Base-by-base conservation (phyloP, 2,797 vertebrate genomes). In the Phyllotis vaccarum region DNA sequence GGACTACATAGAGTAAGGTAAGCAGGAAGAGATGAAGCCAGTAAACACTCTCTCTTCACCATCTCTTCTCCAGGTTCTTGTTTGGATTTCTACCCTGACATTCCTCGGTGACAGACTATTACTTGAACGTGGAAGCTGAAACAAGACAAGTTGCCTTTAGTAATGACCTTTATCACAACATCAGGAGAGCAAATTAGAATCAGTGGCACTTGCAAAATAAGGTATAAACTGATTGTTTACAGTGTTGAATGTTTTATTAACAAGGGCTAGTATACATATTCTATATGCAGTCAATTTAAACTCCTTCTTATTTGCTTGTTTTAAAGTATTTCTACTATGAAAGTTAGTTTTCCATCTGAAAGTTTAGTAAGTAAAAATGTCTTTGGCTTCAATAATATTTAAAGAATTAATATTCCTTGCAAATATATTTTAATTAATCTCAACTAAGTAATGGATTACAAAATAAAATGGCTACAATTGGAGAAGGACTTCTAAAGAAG, bases 211-310 rank as follows among this genome's bases (percentile, higher is more conserved):
- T 96, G 49, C 49, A 86, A 91, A 93, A 31, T 54, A 40, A 93
- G 31, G 40, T 22, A 72, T 31, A 95, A 68, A 80, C 40, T 87
- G 92, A 94, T 91, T 96, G 92, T 46, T 46, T 43, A 95, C 5
- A 76, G 83, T 94, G 74, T 70, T 83, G 86, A 87, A 68, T 72
- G 52, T 92, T 52, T 96, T 91, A 78, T 94, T 95, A 96, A 70
- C 34, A 87, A 95, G 58, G 91, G 43, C 24, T 91, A 78, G 80
- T 85, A 94, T 52, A 85, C 56, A 86, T 82, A 93, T 60, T 8
- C 34, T 52, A 80, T 24, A 24, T 46, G 19, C 40, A 86, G 72
- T 91, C 72, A 94, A 80, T 93, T 16, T 87, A 95, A 96, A 88
- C 56, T 85, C 37, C 82, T 89, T 90, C 5, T 85, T 56, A 72